Evolutionary conservation across 2,888 invertebrate genomes (phyloP), one percentile per base, ranked within the genome.

Genomic region (Osmoderma eremita): DNA sequence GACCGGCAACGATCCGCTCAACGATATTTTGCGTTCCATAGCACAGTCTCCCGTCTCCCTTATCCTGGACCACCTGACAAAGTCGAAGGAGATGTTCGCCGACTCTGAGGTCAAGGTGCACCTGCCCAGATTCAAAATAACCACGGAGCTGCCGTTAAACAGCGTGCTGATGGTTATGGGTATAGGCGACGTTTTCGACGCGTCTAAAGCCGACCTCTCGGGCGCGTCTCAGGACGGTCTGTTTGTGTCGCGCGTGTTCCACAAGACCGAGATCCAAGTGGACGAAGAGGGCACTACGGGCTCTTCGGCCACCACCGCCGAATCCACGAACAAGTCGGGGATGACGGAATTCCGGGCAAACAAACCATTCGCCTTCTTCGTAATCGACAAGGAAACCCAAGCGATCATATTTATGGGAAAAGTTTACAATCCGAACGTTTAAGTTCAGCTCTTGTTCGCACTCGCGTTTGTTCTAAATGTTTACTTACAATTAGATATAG

Each of bases 251-350:
- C 84, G 87, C 5, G 84, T 90, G 13, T 84, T 91, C 1, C 92
- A 92, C 76, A 90, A 90, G 74, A 90, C 91, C 3, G 88, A 88
- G 73, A 90, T 92, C 69, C 89, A 91, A 76, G 91, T 92, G 0
- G 88, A 89, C 20, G 92, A 92, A 79, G 85, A 90, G 66, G 92
- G 92, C 3, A 91, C 91, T 0, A 86, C 88, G 18, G 91, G 91
- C 0, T 85, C 88, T 0, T 90, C 89, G 0, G 85, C 86, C 0
- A 86, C 90, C 2, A 84, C 83, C 82, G 73, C 64, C 8, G 50
- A 41, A 12, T 12, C 53, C 13, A 36, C 20, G 15, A 85, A 88
- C 69, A 87, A 87, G 73, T 84, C 85, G 64, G 83, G 84, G 0
- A 85, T 89, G 3, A 88, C 90, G 0, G 84, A 84, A 70, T 88